Percentiles rank a stretch among this genome's conserved stretches.
Evolutionary conservation across 2,888 invertebrate genomes (phyloP).

Genomic region (Anoplius nigerrimus): DNA sequence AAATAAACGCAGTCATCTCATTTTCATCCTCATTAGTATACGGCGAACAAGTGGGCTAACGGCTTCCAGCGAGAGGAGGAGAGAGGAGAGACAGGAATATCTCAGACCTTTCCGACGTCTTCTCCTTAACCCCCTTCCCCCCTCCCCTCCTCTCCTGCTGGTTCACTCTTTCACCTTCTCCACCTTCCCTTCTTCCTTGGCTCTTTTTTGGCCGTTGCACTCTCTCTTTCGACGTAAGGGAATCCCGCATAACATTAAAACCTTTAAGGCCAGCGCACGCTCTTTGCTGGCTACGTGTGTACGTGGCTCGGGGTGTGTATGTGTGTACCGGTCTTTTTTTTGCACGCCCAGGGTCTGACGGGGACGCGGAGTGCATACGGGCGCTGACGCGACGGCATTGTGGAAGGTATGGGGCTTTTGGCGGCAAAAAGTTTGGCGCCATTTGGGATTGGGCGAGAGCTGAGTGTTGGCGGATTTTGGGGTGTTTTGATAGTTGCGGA

Average conservation of each 20-base stretch:
- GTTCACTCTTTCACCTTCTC: constrained; percentile 3
- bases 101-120: constrained; percentile 2
- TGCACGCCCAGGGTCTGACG: no score
- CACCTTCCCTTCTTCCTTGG: constrained; percentile 21
- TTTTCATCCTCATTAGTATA: constrained; percentile 74
- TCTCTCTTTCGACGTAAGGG: constrained; percentile 51
- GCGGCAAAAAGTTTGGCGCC: no score
- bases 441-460: no score
- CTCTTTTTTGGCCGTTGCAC: constrained; percentile 6
- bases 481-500: no score
- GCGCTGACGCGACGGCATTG: no score
- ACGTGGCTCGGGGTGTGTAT: no score
- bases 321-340: no score
- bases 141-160: constrained; percentile 12
- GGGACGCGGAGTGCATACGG: no score
- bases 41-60: constrained; percentile 72
- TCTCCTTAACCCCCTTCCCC: constrained; percentile 7
- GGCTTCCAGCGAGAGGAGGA: constrained; percentile 59
- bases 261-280: constrained; percentile 42
- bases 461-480: no score
- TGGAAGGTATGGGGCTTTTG: no score
- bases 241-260: constrained; percentile 72
- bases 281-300: no score
- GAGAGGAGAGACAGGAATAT: not conserved
- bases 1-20: constrained; percentile 72